Conservation (phyloP, 2,797 vertebrate species). For the Rhabdomys pumilio region DNA sequence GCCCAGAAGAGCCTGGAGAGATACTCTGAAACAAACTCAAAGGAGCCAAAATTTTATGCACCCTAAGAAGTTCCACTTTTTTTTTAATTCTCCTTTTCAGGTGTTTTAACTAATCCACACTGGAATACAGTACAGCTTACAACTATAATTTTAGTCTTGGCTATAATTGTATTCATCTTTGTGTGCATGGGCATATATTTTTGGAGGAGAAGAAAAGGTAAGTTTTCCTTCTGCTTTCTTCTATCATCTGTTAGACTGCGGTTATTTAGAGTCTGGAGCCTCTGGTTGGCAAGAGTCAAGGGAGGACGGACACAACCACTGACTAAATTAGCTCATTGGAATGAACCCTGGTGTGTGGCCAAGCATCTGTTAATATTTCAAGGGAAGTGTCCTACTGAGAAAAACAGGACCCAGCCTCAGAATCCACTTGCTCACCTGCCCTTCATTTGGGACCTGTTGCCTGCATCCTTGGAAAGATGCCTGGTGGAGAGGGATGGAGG, state of each 20-base stretch:
- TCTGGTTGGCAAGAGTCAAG: neutral
- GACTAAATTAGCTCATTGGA: neutral
- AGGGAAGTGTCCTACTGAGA: neutral
- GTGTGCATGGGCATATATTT: fast-evolving
- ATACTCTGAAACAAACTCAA: neutral
- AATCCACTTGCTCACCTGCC: neutral
- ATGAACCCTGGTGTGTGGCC: neutral
- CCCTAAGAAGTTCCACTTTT: slow-evolving; percentile 31
- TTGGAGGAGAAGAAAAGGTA: slow-evolving; percentile 53
- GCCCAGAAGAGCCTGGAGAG: neutral
- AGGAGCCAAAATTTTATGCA: neutral
- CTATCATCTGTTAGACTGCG: neutral
- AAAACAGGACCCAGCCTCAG: neutral
- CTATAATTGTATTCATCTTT: fast-evolving
- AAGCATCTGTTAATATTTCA: neutral
- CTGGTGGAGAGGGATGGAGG: neutral
- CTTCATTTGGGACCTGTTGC: neutral
- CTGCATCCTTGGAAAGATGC: neutral
- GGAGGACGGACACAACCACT: neutral
- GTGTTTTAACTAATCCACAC: neutral
- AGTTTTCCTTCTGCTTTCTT: slow-evolving; percentile 60
- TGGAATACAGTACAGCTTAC: fast-evolving
- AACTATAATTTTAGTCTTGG: neutral
- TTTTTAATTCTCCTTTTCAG: slow-evolving; percentile 68
- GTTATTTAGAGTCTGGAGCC: neutral